Evolutionary conservation across 2,113 vertebrate species (phyloP), one percentile per base, ranked within the genome.

Genomic region (Perognathus longimembris): DNA sequence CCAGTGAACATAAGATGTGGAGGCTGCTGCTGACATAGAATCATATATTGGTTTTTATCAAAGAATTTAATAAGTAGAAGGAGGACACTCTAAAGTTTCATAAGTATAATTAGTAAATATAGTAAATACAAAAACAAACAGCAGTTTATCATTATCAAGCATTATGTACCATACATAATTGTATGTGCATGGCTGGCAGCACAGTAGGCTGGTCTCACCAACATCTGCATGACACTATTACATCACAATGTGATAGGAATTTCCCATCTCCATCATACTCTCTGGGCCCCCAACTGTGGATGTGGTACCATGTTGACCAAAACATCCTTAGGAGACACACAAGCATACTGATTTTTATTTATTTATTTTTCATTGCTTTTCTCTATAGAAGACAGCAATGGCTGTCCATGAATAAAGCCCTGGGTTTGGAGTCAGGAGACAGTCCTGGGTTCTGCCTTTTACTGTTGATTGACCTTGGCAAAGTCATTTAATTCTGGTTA

Each of bases 401-500:
- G 64, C 45, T 45, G 66, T 57, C 32, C 32, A 15, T 5, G n/a
- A 61, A 74, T 63, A 75, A 63, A 78, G 42, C 34, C 4, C 28
- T 45, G 36, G 40, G 22, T 88, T 67, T 87, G 64, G 74, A 88
- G 64, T 70, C 63, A 38, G n/a, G 54, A 73, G 42, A 66, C 8
- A 67, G 15, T 28, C 15, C 67, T n/a, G 11, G n/a, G n/a, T 18
- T 76, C 67, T 92, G 36, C 28, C 24, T 84, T 32, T 11, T 21
- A 18, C 61, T 21, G 22, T 40, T 85, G 21, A 11, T 9, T 81
- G 90, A 88, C 57, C 74, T 90, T 90, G 78, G 38, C 20, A 22
- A 90, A 85, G 92, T 32, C 76, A 88, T 34, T 63, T 61, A 80
- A 88, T 28, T 38, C 32, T 66, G 54, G 45, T 67, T 88, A 90